Conservation (phyloP, 2,113 vertebrate species). For the Eonycteris spelaea region DNA sequence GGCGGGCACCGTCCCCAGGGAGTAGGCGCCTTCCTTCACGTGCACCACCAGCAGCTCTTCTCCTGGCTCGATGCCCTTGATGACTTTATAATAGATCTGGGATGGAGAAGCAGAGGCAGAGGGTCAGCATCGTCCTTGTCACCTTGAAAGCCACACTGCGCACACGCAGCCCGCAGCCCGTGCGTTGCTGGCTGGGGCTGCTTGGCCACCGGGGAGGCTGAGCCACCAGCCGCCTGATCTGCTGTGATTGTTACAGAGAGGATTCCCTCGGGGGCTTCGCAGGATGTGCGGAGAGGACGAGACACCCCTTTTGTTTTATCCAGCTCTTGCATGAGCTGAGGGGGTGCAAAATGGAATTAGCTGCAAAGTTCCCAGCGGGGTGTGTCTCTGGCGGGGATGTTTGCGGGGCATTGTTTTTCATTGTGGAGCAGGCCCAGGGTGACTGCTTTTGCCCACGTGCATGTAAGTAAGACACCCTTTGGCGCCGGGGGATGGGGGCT, state of each 20-base stretch:
- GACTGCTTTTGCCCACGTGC: rapidly evolving
- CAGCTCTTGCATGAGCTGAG: not conserved
- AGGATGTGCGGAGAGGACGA: rapidly evolving
- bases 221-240: not conserved
- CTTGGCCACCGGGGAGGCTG: not conserved
- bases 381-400: rapidly evolving
- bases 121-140: rapidly evolving
- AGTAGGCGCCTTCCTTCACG: slow-evolving; percentile 94
- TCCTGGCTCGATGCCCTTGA: slow-evolving; percentile 95
- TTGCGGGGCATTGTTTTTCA: rapidly evolving
- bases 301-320: not conserved
- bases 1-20: slow-evolving; percentile 93
- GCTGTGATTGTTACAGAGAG: slow-evolving; percentile 12
- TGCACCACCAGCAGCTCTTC: slow-evolving; percentile 97
- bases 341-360: too few species aligned
- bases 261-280: not conserved
- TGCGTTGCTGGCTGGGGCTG: not conserved
- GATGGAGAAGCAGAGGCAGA: slow-evolving; percentile 56
- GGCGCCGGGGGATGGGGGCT: rapidly evolving
- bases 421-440: not conserved
- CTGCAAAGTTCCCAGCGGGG: rapidly evolving
- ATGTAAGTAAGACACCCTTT: rapidly evolving
- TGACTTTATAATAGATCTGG: slow-evolving; percentile 96
- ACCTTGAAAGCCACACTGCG: not conserved
- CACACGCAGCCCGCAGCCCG: not conserved